Percentiles rank a stretch among this genome's conserved stretches.
Evolutionary conservation across 2,888 invertebrate genomes (phyloP).

Genomic region (Netelia fuscicornis): DNA sequence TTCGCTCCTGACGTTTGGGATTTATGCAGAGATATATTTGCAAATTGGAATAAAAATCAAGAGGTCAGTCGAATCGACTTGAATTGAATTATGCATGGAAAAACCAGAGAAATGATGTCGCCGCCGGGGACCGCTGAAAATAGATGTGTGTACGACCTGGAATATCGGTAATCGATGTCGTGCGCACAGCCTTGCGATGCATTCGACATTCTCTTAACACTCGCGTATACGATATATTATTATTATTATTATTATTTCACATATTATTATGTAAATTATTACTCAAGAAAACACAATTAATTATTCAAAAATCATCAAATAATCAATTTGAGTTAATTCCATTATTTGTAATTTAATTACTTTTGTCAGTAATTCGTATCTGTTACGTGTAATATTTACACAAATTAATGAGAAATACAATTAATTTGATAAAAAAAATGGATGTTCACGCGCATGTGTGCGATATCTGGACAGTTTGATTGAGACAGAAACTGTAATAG

Average conservation of each 20-base stretch:
- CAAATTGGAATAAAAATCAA: slow-evolving; percentile 14
- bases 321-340: not conserved
- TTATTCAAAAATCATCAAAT: not conserved
- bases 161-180: slow-evolving; percentile 64
- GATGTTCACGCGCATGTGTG: not conserved
- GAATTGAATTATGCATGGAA: slow-evolving; percentile 49
- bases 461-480: not conserved
- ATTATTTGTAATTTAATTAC: too few species aligned
- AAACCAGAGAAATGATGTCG: slow-evolving; percentile 47
- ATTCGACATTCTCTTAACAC: slow-evolving; percentile 53
- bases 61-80: slow-evolving; percentile 28
- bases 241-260: not conserved
- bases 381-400: too few species aligned
- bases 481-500: not conserved
- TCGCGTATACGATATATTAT: not conserved
- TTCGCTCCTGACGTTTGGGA: not conserved
- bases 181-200: slow-evolving; percentile 44
- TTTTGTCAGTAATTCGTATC: too few species aligned
- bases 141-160: slow-evolving; percentile 42
- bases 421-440: not conserved
- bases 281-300: too few species aligned
- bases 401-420: not conserved
- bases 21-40: not conserved
- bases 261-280: too few species aligned
- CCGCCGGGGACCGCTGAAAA: slow-evolving; percentile 37